Conservation (phyloP, 2,113 vertebrate genomes). For the Poeciliopsis retropinna region DNA sequence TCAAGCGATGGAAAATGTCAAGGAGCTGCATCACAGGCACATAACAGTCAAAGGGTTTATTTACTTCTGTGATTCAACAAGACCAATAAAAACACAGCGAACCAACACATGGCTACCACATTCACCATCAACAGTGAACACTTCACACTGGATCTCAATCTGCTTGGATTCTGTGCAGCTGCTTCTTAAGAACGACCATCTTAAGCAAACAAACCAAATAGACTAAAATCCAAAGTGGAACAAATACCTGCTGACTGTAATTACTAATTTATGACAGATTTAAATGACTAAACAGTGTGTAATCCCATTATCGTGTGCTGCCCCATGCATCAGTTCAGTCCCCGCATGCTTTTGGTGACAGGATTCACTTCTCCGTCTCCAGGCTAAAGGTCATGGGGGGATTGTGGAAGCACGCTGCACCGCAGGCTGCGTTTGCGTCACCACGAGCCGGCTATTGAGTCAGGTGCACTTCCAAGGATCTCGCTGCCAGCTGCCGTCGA, state of each 20-base stretch:
- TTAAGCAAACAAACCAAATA: not conserved
- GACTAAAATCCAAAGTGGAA: slow-evolving; percentile 5
- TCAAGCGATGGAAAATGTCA: not conserved
- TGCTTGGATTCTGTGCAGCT: not conserved
- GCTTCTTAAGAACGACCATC: not conserved
- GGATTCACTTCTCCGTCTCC: slow-evolving; percentile 41
- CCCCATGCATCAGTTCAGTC: slow-evolving; percentile 15
- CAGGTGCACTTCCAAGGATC: slow-evolving; percentile 75
- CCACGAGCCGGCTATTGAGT: slow-evolving; percentile 55
- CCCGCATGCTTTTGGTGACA: slow-evolving; percentile 24
- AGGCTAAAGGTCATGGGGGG: slow-evolving; percentile 70
- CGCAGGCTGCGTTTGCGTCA: slow-evolving; percentile 71
- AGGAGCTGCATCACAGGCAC: not conserved
- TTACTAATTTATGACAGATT: slow-evolving; percentile 4
- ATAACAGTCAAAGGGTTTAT: not conserved
- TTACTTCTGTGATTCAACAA: not conserved
- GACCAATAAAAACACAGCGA: no score
- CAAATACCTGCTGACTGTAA: not conserved
- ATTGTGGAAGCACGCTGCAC: slow-evolving; percentile 60
- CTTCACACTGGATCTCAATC: no score
- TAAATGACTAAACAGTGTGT: slow-evolving; percentile 3
- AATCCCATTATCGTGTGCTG: slow-evolving; percentile 17
- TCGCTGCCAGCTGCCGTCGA: slow-evolving; percentile 70
- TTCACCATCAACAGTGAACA: no score
- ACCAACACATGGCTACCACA: no score